Conservation (phyloP, 1,140 invertebrate species). For the Lucilia sericata region DNA sequence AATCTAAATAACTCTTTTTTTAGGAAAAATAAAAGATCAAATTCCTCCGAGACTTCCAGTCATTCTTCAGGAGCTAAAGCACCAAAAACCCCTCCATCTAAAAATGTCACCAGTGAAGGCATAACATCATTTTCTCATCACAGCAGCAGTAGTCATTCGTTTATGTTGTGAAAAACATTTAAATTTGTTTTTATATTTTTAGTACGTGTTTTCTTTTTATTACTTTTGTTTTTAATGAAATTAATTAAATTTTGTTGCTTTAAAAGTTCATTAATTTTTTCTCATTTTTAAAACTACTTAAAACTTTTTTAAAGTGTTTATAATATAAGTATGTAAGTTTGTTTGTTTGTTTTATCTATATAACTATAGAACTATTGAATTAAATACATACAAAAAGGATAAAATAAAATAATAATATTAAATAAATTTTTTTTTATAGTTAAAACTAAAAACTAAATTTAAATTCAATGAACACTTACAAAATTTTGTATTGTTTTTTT, state of each 20-base stretch:
- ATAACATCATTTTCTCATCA: conserved; percentile 3
- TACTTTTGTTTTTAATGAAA: background rate
- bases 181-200: background rate
- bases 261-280: conserved; percentile 23
- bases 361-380: background rate
- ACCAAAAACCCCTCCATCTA: background rate
- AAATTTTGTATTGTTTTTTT: conserved; percentile 9
- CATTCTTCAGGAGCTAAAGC: background rate
- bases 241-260: conserved; percentile 25
- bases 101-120: background rate
- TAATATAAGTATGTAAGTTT: background rate
- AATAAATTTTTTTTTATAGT: conserved; percentile 11
- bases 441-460: conserved; percentile 25
- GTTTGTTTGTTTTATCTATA: background rate
- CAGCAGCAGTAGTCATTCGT: background rate
- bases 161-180: conserved; percentile 11
- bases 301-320: conserved; percentile 44
- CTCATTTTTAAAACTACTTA: conserved; percentile 39
- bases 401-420: conserved; percentile 18
- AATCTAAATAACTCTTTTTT: too few species aligned
- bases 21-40: too few species aligned
- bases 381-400: background rate
- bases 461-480: conserved; percentile 40
- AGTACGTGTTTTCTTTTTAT: background rate
- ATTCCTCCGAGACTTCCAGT: background rate